Evolutionary conservation across 2,888 invertebrate species (phyloP), one percentile per base, ranked within the genome.

Genomic region (Dicyrtomina minuta): DNA sequence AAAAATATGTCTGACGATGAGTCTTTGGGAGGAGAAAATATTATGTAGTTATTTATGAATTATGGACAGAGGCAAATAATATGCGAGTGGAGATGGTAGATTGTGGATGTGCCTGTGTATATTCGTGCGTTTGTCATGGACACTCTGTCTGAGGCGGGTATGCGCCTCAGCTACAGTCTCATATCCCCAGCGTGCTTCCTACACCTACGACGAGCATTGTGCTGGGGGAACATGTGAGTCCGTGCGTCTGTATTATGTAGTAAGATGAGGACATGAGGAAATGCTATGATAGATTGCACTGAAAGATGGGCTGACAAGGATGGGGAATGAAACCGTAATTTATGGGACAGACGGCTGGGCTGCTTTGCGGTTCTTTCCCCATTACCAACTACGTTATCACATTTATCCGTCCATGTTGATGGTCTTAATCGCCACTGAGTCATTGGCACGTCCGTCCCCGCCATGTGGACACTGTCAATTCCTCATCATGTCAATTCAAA

Each of bases 281-380:
- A 66, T 56, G 56, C 33, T 56, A 66, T 66, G 66, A 66, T 66
- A 66, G 66, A 66, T 66, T 66, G 66, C 56, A 58, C 26, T 58
- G 24, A 43, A 58, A 66, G 66, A 55, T 64, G 64, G 64, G 44
- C 17, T 66, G 66, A 58, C 58, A 58, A 17, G 66, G 39, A 27
- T 24, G 46, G 61, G 61, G 66, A 66, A 53, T 56, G 56, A 55
- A 64, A 65, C 44, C 13, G 58, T 66, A 66, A 66, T 66, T 66
- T 66, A 66, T 66, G 43, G 49, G 44, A 58, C 49, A 44, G 44
- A 56, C 55, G 44, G 41, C 26, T 43, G 55, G 55, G 56, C 41
- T 46, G 46, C 49, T 13, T 64, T 66, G 66, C 55, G 66, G 66
- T 66, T 66, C 26, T 56, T 66, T 56, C 66, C 43, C 66, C 66